phyloP scores from a whole-genome alignment of 1,140 invertebrate species.

The Lethocerus indicus region DNA sequence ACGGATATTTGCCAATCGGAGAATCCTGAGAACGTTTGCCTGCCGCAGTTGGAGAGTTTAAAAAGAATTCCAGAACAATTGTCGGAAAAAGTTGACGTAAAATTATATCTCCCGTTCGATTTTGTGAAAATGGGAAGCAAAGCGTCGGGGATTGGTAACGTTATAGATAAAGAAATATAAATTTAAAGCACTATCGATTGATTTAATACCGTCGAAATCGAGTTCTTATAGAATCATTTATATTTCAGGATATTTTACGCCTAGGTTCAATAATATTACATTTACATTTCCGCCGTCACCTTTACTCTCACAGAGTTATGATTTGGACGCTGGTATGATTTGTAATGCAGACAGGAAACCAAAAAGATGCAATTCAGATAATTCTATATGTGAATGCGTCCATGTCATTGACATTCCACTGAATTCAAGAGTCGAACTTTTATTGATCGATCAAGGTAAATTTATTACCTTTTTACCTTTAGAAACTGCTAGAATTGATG shows the following conservation, averaged over 20 bases:
- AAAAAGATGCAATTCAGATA: constrained; percentile 24
- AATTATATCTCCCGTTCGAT: constrained; percentile 39
- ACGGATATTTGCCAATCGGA: constrained; percentile 8
- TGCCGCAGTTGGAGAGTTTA: constrained; percentile 11
- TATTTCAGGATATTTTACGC: constrained; percentile 23
- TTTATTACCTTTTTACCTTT: neutral
- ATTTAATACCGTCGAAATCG: too few species aligned
- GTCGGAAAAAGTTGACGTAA: constrained; percentile 28
- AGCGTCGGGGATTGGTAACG: neutral
- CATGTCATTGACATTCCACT: constrained; percentile 41
- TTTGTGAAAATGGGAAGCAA: constrained; percentile 10
- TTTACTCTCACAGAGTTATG: constrained; percentile 37
- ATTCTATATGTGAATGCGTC: constrained; percentile 38
- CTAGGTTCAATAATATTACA: constrained; percentile 40
- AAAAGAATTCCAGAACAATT: constrained; percentile 27
- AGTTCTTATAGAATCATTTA: neutral
- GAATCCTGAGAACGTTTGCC: constrained; percentile 4
- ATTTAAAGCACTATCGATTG: too few species aligned
- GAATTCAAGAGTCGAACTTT: constrained; percentile 40
- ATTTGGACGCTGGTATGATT: constrained; percentile 31
- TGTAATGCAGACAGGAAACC: constrained; percentile 28
- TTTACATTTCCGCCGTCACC: constrained; percentile 53
- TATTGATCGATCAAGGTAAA: constrained; percentile 50
- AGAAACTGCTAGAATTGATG: too few species aligned
- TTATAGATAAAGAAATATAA: too few species aligned